Evolutionary conservation across 2,888 invertebrate species (phyloP), one percentile per base, ranked within the genome.

Genomic region (Drosophila conformis): DNA sequence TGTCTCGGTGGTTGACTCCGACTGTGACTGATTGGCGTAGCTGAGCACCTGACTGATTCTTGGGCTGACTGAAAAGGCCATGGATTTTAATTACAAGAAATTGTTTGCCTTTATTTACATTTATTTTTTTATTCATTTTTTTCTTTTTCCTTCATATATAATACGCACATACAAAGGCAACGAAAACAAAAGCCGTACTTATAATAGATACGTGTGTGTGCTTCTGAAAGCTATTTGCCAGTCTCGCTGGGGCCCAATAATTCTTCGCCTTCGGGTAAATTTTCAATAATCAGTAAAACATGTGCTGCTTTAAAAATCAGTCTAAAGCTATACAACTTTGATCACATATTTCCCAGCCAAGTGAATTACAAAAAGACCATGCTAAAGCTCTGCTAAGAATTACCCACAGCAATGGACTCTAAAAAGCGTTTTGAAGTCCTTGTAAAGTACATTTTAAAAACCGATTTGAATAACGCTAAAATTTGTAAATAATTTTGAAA

Each of bases 31-130:
- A 85, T 85, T 90, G 84, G 90, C 90, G 89, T 86, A 80, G 75
- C 86, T 86, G 90, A 82, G 84, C 84, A 85, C 89, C 90, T 85
- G 84, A 85, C 84, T 85, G 84, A 88, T 73, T 85, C 84, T 69
- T 63, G 80, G 71, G 62, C 67, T 68, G 77, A 71, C 75, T 85
- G 89, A 75, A 85, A 86, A 75, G 90, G 83, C 89, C 89, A 90
- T 90, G 89, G 90, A 90, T 90, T 90, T 90, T 85, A 85, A 85
- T 85, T 85, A 85, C 84, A 90, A 90, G 89, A 88, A 90, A 88
- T 90, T 90, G 86, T 90, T 90, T 88, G 90, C 89, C 70, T 88
- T 82, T 69, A 74, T 75, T 74, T 66, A 51, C 53, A 1, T 31
- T 49, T 63, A 54, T 59, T 40, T 61, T 46, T 65, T 33, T 63